Evolutionary conservation across 2,797 vertebrate species (phyloP), one percentile per base, ranked within the genome.

Genomic region (Hyperoplus immaculatus): DNA sequence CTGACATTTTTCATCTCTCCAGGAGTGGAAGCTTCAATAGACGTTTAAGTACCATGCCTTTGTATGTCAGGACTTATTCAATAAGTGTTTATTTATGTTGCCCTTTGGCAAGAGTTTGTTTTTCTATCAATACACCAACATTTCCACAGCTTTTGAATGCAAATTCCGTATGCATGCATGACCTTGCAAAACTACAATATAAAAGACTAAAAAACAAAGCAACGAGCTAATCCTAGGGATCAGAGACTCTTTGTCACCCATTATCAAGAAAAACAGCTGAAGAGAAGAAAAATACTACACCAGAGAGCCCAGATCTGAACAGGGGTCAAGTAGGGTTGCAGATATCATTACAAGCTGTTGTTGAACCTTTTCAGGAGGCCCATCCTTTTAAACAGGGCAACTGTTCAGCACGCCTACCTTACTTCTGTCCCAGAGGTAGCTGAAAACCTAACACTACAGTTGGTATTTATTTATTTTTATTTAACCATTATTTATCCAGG

Each of bases 401-500:
- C 21, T 43, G 5, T 49, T 71, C 77, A 51, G 16, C 29, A 68
- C 10, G 11, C 38, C n/a, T 4, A 43, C 59, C 64, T 65, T 11
- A 18, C 14, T 45, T 10, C 11, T n/a, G 56, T 67, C 60, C 39
- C 18, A 5, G 60, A 61, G 21, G 39, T 36, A 62, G 42, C 45
- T 47, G n/a, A 69, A 71, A 79, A 59, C 15, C 50, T 21, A 43
- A 11, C 4, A 53, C 39, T 41, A 53, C 47, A 71, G 72, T 54
- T 60, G 21, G n/a, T n/a, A n/a, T n/a, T n/a, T n/a, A n/a, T n/a
- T n/a, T n/a, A n/a, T n/a, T n/a, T n/a, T n/a, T n/a, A n/a, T n/a
- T n/a, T n/a, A n/a, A n/a, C n/a, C n/a, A n/a, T n/a, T n/a, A n/a
- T n/a, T n/a, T n/a, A n/a, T n/a, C n/a, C n/a, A n/a, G n/a, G n/a